Evolutionary conservation across 2,113 vertebrate species (phyloP).

Genomic region (Pelecanoides urinatrix): DNA sequence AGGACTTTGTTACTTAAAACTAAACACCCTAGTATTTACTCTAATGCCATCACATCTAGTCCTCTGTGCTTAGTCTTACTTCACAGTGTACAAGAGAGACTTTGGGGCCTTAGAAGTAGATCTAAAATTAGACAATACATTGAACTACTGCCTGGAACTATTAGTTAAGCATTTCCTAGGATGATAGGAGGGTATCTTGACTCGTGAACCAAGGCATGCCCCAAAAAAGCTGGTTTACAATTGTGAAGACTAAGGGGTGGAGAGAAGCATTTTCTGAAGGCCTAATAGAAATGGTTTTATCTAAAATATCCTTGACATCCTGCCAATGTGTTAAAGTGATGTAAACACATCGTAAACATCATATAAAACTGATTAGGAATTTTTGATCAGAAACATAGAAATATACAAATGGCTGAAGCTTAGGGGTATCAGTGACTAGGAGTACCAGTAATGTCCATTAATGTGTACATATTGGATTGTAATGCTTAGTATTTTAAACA

Average conservation of each 20-base stretch:
- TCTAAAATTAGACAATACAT: background rate
- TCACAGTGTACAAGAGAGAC: background rate
- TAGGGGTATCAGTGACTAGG: background rate
- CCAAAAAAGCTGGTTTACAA: background rate
- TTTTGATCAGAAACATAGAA: background rate
- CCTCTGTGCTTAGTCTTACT: background rate
- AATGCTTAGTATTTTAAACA: background rate
- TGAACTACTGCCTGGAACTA: background rate
- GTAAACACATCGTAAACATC: background rate
- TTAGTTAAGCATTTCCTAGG: background rate
- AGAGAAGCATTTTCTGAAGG: background rate
- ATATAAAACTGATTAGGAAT: background rate
- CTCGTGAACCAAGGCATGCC: background rate
- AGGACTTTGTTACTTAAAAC: background rate
- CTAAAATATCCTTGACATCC: background rate
- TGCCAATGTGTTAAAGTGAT: background rate
- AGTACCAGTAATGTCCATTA: background rate
- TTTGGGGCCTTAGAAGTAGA: background rate
- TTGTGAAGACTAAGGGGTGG: background rate
- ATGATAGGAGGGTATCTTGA: background rate
- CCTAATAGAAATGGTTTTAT: background rate
- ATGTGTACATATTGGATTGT: background rate
- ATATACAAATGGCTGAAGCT: background rate
- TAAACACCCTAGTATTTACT: background rate
- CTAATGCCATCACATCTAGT: background rate